Evolutionary conservation across 2,797 vertebrate genomes (phyloP).

Genomic region (Oryzias sinensis): DNA sequence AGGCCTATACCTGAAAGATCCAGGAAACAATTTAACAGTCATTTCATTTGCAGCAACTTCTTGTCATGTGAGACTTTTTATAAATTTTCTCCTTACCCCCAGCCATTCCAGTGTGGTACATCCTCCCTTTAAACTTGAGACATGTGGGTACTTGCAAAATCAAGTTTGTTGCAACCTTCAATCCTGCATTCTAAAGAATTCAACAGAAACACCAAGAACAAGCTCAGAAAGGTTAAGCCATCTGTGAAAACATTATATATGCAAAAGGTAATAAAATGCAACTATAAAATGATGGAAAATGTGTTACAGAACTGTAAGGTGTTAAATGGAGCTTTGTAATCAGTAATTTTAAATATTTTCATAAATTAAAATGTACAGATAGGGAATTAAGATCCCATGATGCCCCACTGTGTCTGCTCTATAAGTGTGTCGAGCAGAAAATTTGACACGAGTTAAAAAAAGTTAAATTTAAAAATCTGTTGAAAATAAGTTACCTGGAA

Average conservation of each 20-base stretch:
- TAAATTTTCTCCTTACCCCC: neutral
- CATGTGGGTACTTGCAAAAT: conserved; percentile 45
- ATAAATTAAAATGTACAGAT: too few species aligned
- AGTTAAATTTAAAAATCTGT: neutral
- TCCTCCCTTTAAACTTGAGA: conserved; percentile 43
- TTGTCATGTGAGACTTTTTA: neutral
- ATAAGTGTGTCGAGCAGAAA: too few species aligned
- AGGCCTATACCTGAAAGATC: neutral
- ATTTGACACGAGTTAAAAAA: too few species aligned
- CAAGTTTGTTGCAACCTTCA: conserved; percentile 75
- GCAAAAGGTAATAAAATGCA: too few species aligned
- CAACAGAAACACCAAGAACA: conserved; percentile 2
- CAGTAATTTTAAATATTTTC: too few species aligned
- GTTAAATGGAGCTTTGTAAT: too few species aligned
- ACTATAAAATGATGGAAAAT: too few species aligned
- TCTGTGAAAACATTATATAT: too few species aligned
- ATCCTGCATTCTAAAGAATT: conserved; percentile 56
- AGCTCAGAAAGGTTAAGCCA: too few species aligned
- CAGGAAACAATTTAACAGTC: neutral
- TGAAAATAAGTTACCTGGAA: conserved; percentile 48
- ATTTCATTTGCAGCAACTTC: neutral
- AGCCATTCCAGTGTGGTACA: conserved; percentile 19
- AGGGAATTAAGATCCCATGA: too few species aligned
- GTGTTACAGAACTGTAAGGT: too few species aligned
- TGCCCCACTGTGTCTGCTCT: too few species aligned